Evolutionary conservation across 2,888 invertebrate species (phyloP).

Genomic region (Fragum sueziense): DNA sequence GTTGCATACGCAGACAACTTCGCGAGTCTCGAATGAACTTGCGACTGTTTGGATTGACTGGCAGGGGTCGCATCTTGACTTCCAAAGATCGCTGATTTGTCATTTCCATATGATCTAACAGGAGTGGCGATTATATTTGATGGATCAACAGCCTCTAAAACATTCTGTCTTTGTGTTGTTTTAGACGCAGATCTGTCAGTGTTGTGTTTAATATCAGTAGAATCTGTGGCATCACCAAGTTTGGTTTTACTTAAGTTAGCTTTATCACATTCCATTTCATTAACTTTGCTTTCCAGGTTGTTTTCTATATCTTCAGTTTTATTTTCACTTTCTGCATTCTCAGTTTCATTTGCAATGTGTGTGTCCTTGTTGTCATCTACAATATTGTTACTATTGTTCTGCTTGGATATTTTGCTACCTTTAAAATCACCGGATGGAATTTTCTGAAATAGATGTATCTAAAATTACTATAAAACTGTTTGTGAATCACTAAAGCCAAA

Average conservation of each 20-base stretch:
- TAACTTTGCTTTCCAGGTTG: not conserved
- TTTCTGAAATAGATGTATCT: too few species aligned
- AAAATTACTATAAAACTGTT: too few species aligned
- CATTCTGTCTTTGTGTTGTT: not conserved
- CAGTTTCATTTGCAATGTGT: too few species aligned
- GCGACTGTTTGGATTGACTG: not conserved
- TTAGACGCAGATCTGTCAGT: not conserved
- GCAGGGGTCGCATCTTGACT: not conserved
- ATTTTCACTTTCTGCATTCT: not conserved
- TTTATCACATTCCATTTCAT: not conserved
- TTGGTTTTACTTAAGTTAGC: not conserved
- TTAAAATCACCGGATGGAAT: too few species aligned
- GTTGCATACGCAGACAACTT: conserved; percentile 65
- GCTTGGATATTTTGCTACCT: too few species aligned
- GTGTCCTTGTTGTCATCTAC: too few species aligned
- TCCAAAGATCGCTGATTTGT: not conserved
- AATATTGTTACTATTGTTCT: too few species aligned
- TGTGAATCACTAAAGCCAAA: too few species aligned
- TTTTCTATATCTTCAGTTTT: not conserved
- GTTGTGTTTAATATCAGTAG: not conserved
- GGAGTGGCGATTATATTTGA: not conserved
- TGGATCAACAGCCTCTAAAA: not conserved
- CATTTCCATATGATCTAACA: not conserved
- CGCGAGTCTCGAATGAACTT: conserved; percentile 50
- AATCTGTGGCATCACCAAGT: not conserved